phyloP scores from a whole-genome alignment of 1,140 invertebrate genomes.

The Nephila pilipes region DNA sequence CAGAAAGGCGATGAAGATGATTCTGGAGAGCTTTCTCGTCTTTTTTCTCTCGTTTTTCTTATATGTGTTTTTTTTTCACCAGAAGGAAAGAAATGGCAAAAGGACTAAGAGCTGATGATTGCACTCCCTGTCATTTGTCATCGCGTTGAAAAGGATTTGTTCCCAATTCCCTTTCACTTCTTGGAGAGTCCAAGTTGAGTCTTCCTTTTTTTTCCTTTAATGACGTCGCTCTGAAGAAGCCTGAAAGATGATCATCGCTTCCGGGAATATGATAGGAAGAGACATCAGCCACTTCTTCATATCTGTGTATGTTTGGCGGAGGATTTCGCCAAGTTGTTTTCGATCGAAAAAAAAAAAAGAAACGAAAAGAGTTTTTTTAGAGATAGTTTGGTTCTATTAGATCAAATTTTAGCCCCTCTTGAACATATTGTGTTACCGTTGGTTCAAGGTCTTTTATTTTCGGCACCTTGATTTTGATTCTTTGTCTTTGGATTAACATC shows the following conservation, averaged over 20 bases:
- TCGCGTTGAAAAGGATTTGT: conserved; percentile 62
- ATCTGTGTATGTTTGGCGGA: not conserved
- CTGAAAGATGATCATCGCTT: conserved; percentile 74
- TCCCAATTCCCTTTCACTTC: not conserved
- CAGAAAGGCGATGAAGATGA: conserved; percentile 44
- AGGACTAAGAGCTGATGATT: conserved; percentile 68
- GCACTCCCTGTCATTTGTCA: conserved; percentile 66
- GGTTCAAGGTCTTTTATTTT: no score
- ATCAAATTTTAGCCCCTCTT: not conserved
- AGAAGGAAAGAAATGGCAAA: not conserved
- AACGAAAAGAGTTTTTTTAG: not conserved
- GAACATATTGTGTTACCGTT: not conserved
- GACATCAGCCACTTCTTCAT: conserved; percentile 30
- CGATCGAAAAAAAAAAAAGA: not conserved
- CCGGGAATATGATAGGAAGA: conserved; percentile 18
- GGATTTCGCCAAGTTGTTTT: conserved; percentile 15
- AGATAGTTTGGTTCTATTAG: not conserved
- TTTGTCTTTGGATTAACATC: no score
- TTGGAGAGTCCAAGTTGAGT: conserved; percentile 22
- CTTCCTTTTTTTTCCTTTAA: conserved; percentile 40
- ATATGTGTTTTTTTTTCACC: not conserved
- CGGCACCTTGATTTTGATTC: no score
- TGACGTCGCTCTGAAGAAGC: conserved; percentile 40
- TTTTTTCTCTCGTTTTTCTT: not conserved
- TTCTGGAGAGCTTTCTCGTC: not conserved